Evolutionary conservation across 2,797 vertebrate genomes (phyloP), one percentile per base, ranked within the genome.

Genomic region (Cuniculus paca): DNA sequence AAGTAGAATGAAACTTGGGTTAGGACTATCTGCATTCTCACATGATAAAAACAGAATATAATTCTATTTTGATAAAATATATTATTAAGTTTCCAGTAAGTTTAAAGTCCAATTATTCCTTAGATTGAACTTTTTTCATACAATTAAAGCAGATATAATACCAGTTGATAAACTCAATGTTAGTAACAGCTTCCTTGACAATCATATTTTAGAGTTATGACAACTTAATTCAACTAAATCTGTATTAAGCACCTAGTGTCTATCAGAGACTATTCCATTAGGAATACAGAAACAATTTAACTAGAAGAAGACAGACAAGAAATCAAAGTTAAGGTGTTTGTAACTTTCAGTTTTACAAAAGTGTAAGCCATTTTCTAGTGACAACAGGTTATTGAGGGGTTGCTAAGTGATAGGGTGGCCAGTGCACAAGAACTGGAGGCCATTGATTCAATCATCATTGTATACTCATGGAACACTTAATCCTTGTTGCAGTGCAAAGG

Each of bases 51-150:
- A 34, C 65, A 92, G 72, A 68, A 36, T 91, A 81, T 60, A 80
- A 78, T 83, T 95, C 31, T 22, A 60, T 86, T n/a, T 86, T 81
- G 34, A 24, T 60, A 85, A 92, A 92, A 79, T 68, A 4, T 45
- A 74, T 95, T 77, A 61, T 74, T 89, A 65, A 28, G 12, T 78
- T 89, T 92, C 60, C 83, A 31, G 20, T 78, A 78, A 79, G 3
- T 83, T 94, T 96, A 91, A 84, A 54, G 10, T 92, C 26, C 90
- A 92, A 88, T 86, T 75, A 82, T 93, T 61, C 50, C 8, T 65
- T 95, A 81, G 79, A 77, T 58, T 34, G 52, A 36, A 84, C 50
- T 7, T 50, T 88, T 91, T 56, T 65, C 78, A 56, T 88, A 75
- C 4, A 61, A 36, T 70, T 72, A 97, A 91, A 90, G 36, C 7